phyloP scores from a whole-genome alignment of 2,797 vertebrate species.

The Gambusia yucatana region DNA sequence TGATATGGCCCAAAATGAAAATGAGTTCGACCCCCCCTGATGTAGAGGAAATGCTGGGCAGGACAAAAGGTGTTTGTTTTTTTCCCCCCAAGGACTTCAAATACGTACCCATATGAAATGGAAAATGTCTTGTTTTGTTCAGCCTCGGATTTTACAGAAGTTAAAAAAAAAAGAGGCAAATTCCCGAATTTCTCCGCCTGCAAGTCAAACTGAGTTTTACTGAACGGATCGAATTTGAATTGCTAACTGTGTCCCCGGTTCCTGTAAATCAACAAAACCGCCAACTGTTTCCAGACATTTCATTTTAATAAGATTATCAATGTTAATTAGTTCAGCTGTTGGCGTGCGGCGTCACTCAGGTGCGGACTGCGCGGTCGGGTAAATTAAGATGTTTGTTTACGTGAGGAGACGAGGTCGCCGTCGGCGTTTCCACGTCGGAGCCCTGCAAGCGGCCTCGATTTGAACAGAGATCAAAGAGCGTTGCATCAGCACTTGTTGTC shows the following conservation, averaged over 20 bases:
- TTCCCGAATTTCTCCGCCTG: neutral
- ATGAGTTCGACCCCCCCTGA: no score
- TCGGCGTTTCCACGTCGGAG: slow-evolving; percentile 38
- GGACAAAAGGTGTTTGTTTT: neutral
- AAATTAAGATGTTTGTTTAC: slow-evolving; percentile 15
- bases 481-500: slow-evolving; percentile 51
- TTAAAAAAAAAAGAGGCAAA: neutral
- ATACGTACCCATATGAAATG: neutral
- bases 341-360: neutral
- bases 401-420: slow-evolving; percentile 18
- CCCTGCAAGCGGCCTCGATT: slow-evolving; percentile 40
- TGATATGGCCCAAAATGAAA: no score
- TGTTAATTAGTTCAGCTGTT: neutral
- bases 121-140: neutral
- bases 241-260: no score
- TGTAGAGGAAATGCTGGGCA: no score
- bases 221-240: neutral
- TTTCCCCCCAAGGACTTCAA: neutral
- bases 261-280: neutral
- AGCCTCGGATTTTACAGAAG: neutral
- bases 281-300: neutral
- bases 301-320: neutral
- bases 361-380: neutral
- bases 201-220: neutral
- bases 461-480: slow-evolving; percentile 51